These are phyloP conservation scores for Dastarcus helophoroides DNA, from an alignment of 2,888 invertebrate species.

Conservation along the genomic window DNA sequence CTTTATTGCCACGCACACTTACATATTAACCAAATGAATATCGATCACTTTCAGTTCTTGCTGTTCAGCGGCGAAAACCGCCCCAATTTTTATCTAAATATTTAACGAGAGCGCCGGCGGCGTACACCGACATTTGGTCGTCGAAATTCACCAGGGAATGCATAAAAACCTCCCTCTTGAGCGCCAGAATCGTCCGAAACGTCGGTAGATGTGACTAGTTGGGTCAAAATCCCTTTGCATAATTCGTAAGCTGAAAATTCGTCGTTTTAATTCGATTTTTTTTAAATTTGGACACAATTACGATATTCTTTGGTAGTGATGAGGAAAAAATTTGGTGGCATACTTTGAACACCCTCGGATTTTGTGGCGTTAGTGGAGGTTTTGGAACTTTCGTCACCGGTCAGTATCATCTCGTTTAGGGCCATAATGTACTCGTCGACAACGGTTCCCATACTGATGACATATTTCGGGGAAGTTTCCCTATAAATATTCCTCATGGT, in stretches of 20 bases:
- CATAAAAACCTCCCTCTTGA: slow-evolving; percentile 46
- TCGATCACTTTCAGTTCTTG: slow-evolving; percentile 43
- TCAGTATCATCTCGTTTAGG: slow-evolving; percentile 21
- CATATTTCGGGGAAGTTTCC: slow-evolving; percentile 47
- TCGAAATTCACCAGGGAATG: slow-evolving; percentile 52
- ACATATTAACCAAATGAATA: slow-evolving; percentile 51
- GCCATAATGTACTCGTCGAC: slow-evolving; percentile 40
- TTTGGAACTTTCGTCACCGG: slow-evolving; percentile 18
- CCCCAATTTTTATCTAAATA: slow-evolving; percentile 58
- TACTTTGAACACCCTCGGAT: slow-evolving; percentile 23
- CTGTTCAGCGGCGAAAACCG: slow-evolving; percentile 27
- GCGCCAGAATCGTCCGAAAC: slow-evolving; percentile 35
- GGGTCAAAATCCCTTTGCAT: slow-evolving; percentile 22
- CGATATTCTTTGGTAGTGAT: slow-evolving; percentile 45
- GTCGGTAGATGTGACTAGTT: slow-evolving; percentile 32
- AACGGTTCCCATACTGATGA: slow-evolving; percentile 44
- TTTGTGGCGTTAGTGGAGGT: too few relatives aligned
- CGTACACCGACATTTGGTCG: slow-evolving; percentile 51
- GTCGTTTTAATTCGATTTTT: background rate
- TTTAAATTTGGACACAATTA: background rate
- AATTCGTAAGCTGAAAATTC: slow-evolving; percentile 22
- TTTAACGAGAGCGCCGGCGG: slow-evolving; percentile 59
- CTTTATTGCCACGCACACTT: too few relatives aligned
- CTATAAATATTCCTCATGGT: slow-evolving; percentile 46
- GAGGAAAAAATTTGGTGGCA: slow-evolving; percentile 43